phyloP scores from a whole-genome alignment of 1,140 invertebrate genomes.

The Drosophila saltans region DNA sequence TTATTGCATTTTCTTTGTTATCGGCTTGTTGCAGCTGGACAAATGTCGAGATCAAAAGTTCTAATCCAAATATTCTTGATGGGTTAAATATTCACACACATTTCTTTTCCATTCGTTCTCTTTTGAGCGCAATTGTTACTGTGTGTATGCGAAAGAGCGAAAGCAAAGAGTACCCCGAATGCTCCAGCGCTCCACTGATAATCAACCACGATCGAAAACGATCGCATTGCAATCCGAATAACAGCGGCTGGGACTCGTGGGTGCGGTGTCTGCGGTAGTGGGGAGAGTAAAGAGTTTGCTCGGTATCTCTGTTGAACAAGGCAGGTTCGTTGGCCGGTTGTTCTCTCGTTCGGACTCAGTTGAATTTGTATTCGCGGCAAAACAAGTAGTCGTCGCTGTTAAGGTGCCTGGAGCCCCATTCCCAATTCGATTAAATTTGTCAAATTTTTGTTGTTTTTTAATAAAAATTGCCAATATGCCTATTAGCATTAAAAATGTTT shows the following conservation, averaged over 20 bases:
- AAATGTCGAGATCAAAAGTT: not conserved
- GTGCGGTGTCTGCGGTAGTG: not conserved
- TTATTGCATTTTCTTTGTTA: too few relatives aligned
- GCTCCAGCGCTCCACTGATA: slow-evolving; percentile 6
- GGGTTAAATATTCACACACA: slow-evolving; percentile 1
- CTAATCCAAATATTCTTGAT: not conserved
- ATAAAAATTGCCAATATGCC: slow-evolving; percentile 58
- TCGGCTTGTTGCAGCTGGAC: too few relatives aligned
- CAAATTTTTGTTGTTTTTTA: not conserved
- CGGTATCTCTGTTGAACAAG: slow-evolving; percentile 15
- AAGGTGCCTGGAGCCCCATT: not conserved
- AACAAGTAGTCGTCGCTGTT: slow-evolving; percentile 33
- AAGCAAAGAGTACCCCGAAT: not conserved
- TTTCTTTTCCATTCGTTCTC: not conserved
- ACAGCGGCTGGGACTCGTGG: not conserved
- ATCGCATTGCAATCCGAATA: slow-evolving; percentile 18
- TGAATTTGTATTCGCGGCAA: slow-evolving; percentile 38
- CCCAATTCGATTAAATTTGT: not conserved
- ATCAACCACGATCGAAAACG: slow-evolving; percentile 5
- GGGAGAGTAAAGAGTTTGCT: not conserved
- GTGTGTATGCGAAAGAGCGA: not conserved
- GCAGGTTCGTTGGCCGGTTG: slow-evolving; percentile 49
- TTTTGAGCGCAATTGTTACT: not conserved
- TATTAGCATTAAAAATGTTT: slow-evolving; percentile 87
- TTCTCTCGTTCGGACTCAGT: slow-evolving; percentile 48